Conservation (phyloP, 2,888 invertebrate species). For the Trachelus iudaicus region DNA sequence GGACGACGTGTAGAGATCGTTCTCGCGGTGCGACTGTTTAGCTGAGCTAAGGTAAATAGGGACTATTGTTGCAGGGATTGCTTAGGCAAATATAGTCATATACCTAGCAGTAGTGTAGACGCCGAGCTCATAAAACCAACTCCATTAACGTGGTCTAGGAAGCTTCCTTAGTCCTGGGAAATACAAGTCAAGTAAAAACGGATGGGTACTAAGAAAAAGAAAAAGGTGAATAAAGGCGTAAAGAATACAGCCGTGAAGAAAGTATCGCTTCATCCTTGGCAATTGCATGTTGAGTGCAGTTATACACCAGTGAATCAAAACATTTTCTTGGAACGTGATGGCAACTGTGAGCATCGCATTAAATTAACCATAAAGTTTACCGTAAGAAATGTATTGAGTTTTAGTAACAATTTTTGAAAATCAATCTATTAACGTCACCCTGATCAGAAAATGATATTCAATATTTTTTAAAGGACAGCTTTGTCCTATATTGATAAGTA, state of each 20-base stretch:
- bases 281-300: not conserved
- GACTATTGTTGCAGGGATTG: not conserved
- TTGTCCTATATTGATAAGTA: not conserved
- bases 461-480: not conserved
- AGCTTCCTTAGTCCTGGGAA: not conserved
- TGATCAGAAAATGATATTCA: not conserved
- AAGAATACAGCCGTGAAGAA: not conserved
- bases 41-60: not conserved
- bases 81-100: slow-evolving; percentile 1
- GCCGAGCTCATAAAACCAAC: not conserved
- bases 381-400: not conserved
- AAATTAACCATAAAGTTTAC: not conserved
- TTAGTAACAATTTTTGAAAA: not conserved
- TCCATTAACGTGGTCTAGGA: not conserved
- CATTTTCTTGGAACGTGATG: not conserved
- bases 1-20: not conserved
- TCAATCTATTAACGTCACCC: not conserved
- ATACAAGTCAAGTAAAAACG: not conserved
- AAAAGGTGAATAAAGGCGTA: not conserved
- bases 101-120: not conserved
- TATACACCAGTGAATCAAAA: not conserved
- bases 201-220: not conserved
- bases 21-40: not conserved
- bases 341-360: not conserved
- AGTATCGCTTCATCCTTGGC: not conserved